Conservation (phyloP, 2,888 invertebrate species). For the Bellardia pandia region DNA sequence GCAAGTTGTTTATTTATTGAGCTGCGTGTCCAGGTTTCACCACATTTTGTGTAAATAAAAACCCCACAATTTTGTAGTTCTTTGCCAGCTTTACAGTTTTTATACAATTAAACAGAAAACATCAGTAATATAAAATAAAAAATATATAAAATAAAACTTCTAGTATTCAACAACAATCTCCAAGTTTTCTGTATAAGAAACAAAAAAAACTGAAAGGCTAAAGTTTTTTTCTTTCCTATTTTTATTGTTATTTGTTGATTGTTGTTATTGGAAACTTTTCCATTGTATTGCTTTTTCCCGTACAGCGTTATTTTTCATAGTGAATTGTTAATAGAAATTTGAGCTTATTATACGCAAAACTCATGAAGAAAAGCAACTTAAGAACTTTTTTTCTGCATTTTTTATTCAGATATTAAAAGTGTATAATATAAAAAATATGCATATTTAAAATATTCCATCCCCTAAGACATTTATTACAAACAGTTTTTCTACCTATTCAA, state of each 20-base stretch:
- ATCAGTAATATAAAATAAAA: neutral
- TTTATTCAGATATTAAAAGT: neutral
- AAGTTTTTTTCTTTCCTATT: slow-evolving; percentile 30
- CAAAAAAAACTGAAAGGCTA: slow-evolving; percentile 4
- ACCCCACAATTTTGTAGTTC: neutral
- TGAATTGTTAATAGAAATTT: slow-evolving; percentile 21
- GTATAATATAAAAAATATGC: too few species aligned
- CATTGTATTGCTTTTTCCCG: slow-evolving; percentile 9
- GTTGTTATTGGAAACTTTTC: slow-evolving; percentile 50
- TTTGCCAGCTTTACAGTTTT: neutral
- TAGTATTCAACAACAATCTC: neutral
- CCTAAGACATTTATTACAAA: neutral
- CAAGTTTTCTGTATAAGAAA: neutral
- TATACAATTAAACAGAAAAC: neutral
- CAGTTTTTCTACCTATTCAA: too few species aligned
- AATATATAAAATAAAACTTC: neutral
- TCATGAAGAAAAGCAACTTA: neutral
- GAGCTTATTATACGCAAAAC: neutral
- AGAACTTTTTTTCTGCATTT: neutral
- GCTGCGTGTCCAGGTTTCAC: neutral
- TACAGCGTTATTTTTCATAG: slow-evolving; percentile 17
- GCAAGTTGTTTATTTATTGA: neutral
- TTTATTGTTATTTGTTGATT: slow-evolving; percentile 54
- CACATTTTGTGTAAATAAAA: neutral
- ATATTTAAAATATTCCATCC: neutral